Base-by-base conservation (phyloP, 2,888 invertebrate genomes). In the Stenolophus ochropezus region DNA sequence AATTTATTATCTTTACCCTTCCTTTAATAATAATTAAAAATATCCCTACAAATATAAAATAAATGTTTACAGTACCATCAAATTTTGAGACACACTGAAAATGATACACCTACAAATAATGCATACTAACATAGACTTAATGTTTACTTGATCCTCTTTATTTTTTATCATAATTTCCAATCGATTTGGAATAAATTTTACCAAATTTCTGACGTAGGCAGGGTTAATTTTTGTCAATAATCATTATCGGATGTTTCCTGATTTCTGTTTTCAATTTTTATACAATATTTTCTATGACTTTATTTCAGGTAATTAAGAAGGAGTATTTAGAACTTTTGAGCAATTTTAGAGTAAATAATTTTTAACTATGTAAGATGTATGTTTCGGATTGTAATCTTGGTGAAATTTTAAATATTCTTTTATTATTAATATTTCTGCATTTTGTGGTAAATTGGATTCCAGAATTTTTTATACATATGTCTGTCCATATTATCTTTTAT, bases 381-480 rank as follows among this genome's bases (percentile, higher is more conserved):
- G 27, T 33, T 69, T 69, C 25, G 23, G 0, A 69, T 69, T 27
- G 27, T 69, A 25, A 25, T 25, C 69, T 69, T 69, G 27, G 25
- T 69, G 25, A 23, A 58, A 58, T n/a, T 58, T 20, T n/a, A 58
- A 58, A 23, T 20, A 18, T n/a, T 58, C 58, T 58, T 69, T 33
- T 61, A 61, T 61, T 18, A 4, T 23, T 18, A 61, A 14, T 16
- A 27, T 25, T 69, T 27, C 1, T n/a, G 1, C 69, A 23, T n/a
- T 11, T 14, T 21, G 25, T 33, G n/a, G 3, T 33, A 69, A 69
- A 69, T 69, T 69, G n/a, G n/a, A 16, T 25, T 69, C 25, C 4
- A 25, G 69, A 33, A 69, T 4, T 11, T 69, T 14, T 27, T 25
- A 27, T 69, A 69, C 69, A 25, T 69, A n/a, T 69, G 27, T 69